Percentiles rank a stretch among this genome's conserved stretches.
Conservation (phyloP, 1,140 invertebrate species). For the Kradibia gibbosae region DNA sequence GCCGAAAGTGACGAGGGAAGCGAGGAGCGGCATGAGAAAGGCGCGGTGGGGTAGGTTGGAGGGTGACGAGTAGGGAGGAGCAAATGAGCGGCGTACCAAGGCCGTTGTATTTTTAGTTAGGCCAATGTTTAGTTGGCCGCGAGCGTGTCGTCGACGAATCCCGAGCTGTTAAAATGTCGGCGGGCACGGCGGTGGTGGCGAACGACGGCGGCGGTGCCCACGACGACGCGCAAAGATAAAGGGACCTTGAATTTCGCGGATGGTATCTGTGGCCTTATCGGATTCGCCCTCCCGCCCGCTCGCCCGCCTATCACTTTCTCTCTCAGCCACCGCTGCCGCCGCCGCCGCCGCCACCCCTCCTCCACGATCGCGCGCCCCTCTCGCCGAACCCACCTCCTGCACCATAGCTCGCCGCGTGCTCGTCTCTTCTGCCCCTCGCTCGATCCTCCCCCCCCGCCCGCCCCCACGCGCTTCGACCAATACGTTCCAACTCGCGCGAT, state of each 20-base stretch:
- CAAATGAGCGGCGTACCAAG: conserved; percentile 67
- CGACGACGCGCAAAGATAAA: conserved; percentile 64
- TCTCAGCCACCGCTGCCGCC: too few relatives aligned
- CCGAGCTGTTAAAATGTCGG: conserved; percentile 20
- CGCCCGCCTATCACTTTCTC: not conserved
- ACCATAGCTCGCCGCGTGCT: too few relatives aligned
- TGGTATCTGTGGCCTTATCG: conserved; percentile 73
- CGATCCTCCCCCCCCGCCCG: not conserved
- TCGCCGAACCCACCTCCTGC: too few relatives aligned
- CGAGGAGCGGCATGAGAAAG: not conserved
- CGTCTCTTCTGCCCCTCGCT: not conserved
- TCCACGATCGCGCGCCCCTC: too few relatives aligned
- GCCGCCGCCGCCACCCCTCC: too few relatives aligned
- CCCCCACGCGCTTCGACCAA: not conserved
- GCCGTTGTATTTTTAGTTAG: conserved; percentile 71
- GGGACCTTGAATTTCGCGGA: conserved; percentile 73
- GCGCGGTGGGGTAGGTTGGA: not conserved
- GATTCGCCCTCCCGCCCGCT: conserved; percentile 30
- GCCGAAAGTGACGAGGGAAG: conserved; percentile 16
- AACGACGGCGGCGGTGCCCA: not conserved
- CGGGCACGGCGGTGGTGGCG: not conserved
- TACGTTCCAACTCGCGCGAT: not conserved
- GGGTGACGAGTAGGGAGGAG: conserved; percentile 11
- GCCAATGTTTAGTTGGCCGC: conserved; percentile 72
- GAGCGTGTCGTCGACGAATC: conserved; percentile 52